phyloP scores from a whole-genome alignment of 2,113 vertebrate genomes.

The Cathartes aura region DNA sequence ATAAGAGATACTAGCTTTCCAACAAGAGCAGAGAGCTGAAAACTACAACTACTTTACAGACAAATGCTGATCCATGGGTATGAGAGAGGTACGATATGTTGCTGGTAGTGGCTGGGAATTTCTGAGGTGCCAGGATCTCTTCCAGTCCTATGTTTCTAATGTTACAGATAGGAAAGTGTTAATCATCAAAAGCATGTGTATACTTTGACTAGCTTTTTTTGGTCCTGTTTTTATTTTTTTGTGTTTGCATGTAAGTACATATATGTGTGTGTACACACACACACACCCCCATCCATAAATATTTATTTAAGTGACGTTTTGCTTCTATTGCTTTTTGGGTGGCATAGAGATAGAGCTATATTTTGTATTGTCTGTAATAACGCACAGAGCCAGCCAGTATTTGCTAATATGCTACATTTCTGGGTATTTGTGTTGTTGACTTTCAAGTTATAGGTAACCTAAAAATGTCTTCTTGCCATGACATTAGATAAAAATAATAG shows the following conservation, averaged over 20 bases:
- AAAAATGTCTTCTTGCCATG: not conserved
- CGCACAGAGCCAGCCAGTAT: not conserved
- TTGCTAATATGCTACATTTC: not conserved
- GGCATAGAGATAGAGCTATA: not conserved
- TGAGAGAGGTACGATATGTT: not conserved
- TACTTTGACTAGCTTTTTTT: not conserved
- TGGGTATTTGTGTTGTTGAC: not conserved
- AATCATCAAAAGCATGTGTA: not conserved
- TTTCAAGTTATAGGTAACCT: not conserved
- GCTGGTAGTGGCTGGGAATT: not conserved
- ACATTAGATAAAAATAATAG: not conserved
- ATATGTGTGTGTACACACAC: not conserved
- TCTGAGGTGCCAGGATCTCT: not conserved
- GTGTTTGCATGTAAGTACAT: not conserved
- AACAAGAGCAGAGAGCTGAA: not conserved
- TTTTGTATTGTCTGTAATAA: not conserved
- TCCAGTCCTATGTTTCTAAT: not conserved
- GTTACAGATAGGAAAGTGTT: not conserved
- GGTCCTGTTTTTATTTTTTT: not conserved
- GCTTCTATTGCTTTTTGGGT: not conserved
- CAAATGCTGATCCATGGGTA: not conserved
- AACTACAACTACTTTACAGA: not conserved
- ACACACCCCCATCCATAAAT: not conserved
- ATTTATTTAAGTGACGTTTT: not conserved
- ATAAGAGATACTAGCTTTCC: not conserved